Evolutionary conservation across 2,888 invertebrate genomes (phyloP).

Genomic region (Diaprepes abbreviatus): DNA sequence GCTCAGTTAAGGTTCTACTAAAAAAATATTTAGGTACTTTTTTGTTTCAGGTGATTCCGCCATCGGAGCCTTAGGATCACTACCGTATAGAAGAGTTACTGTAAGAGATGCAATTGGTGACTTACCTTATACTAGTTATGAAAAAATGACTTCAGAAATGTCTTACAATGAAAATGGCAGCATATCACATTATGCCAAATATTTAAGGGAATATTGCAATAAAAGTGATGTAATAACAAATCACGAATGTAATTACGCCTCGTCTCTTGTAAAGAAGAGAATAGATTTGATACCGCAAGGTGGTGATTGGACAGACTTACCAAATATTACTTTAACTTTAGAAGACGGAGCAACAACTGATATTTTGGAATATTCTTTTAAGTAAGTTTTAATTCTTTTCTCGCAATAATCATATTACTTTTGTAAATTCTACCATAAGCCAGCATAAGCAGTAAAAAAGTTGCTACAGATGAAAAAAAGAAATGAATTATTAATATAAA

Average conservation of each 20-base stretch:
- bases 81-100: slow-evolving; percentile 82
- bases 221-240: slow-evolving; percentile 61
- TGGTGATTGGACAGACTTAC: slow-evolving; percentile 72
- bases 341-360: slow-evolving; percentile 66
- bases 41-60: slow-evolving; percentile 57
- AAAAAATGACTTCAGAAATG: slow-evolving; percentile 77
- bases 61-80: slow-evolving; percentile 74
- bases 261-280: slow-evolving; percentile 67
- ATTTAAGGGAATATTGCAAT: slow-evolving; percentile 70
- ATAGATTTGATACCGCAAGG: slow-evolving; percentile 70
- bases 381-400: too few relatives aligned
- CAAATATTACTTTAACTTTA: slow-evolving; percentile 68
- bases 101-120: slow-evolving; percentile 85
- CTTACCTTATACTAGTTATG: slow-evolving; percentile 80
- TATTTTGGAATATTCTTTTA: slow-evolving; percentile 67
- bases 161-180: slow-evolving; percentile 77
- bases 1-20: too few relatives aligned
- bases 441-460: too few relatives aligned
- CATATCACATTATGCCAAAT: slow-evolving; percentile 80
- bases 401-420: too few relatives aligned
- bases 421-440: too few relatives aligned
- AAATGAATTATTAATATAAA: too few relatives aligned
- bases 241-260: slow-evolving; percentile 70
- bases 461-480: too few relatives aligned
- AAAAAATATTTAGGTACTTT: too few relatives aligned